A percentile compares a stretch with the other conserved stretches of the same genome.
Evolutionary conservation across 2,797 vertebrate genomes (phyloP).

Genomic region (Natrix natrix): DNA sequence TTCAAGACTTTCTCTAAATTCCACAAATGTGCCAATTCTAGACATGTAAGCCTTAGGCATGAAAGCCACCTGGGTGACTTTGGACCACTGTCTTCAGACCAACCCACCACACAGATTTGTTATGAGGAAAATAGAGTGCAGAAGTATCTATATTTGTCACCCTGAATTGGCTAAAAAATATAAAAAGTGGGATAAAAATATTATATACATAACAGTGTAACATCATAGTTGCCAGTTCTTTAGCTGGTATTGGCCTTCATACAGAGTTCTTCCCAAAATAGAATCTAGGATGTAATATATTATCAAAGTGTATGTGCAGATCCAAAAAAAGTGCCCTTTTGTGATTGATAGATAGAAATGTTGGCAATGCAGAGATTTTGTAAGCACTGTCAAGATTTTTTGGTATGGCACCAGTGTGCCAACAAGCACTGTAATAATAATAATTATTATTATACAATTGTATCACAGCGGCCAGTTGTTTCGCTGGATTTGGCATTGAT

Average conservation of each 20-base stretch:
- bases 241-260: not conserved
- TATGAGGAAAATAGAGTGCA: not conserved
- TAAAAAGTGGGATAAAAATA: not conserved
- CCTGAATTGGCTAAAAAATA: not conserved
- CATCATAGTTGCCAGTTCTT: not conserved
- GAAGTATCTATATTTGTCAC: not conserved
- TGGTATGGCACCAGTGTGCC: not conserved
- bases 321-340: not conserved
- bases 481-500: no score
- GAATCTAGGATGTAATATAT: not conserved
- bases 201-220: not conserved
- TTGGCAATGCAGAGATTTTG: not conserved
- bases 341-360: not conserved
- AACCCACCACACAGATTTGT: not conserved
- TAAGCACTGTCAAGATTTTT: not conserved
- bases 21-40: not conserved
- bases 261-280: not conserved
- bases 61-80: not conserved
- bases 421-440: not conserved
- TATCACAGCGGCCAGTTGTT: no score
- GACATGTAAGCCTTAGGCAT: not conserved
- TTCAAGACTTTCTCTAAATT: not conserved
- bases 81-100: not conserved
- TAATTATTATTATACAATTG: not conserved
- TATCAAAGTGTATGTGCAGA: not conserved